Evolutionary conservation across 2,797 vertebrate species (phyloP).

Genomic region (Rhinichthys osculus): DNA sequence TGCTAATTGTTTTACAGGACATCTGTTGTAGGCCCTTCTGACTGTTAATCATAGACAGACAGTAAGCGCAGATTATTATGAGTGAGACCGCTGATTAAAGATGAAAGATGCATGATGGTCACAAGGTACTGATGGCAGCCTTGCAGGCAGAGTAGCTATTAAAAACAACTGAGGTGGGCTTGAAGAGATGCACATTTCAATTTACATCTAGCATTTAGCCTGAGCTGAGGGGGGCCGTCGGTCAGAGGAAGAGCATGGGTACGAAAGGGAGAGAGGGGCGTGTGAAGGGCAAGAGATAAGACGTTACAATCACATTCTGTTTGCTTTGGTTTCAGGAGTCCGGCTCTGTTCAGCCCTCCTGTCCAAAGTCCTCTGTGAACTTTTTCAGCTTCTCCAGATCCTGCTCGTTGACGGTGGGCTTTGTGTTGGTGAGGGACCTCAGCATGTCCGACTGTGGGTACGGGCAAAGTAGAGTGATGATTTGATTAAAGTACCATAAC

Average conservation of each 20-base stretch:
- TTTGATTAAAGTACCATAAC: neutral
- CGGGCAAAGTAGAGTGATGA: neutral
- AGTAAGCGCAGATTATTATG: neutral
- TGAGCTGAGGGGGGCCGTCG: conserved; percentile 7
- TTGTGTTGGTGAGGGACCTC: conserved; percentile 85
- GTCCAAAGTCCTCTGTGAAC: conserved; percentile 99
- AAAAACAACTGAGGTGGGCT: conserved; percentile 1
- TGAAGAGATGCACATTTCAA: conserved; percentile 7
- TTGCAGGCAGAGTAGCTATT: conserved; percentile 21
- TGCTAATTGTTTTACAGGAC: neutral
- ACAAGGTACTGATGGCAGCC: conserved; percentile 26
- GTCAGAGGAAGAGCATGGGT: conserved; percentile 36
- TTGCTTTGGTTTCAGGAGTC: conserved; percentile 74
- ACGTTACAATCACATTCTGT: conserved; percentile 66
- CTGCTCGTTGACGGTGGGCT: conserved; percentile 97
- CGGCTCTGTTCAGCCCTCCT: conserved; percentile 88
- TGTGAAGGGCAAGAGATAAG: conserved; percentile 61
- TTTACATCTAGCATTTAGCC: conserved; percentile 27
- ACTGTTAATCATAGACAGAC: neutral
- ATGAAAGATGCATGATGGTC: conserved; percentile 12
- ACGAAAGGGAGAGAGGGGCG: conserved; percentile 39
- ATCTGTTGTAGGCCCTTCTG: neutral
- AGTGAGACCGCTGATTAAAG: neutral
- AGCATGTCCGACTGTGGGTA: conserved; percentile 88
- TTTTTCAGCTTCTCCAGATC: conserved; percentile 95